phyloP scores from a whole-genome alignment of 1,140 invertebrate genomes.

The Microplitis demolitor region DNA sequence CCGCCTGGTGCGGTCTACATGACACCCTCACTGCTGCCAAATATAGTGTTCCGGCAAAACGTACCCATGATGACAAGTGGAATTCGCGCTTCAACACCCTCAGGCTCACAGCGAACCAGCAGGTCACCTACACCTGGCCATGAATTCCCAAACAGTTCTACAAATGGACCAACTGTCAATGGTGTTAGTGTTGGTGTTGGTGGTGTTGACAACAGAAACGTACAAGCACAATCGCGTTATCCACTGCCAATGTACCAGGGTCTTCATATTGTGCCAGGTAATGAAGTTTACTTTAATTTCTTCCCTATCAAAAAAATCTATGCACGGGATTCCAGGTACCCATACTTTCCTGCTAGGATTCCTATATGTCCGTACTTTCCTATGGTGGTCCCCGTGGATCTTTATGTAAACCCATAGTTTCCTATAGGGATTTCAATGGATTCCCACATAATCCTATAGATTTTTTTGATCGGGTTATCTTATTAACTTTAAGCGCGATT shows the following conservation, averaged over 20 bases:
- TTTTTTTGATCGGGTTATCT: too few relatives aligned
- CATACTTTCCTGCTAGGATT: too few relatives aligned
- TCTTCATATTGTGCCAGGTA: slow-evolving; percentile 59
- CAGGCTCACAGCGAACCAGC: slow-evolving; percentile 54
- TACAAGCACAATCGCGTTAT: slow-evolving; percentile 55
- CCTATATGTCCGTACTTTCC: too few relatives aligned
- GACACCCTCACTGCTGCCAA: slow-evolving; percentile 53
- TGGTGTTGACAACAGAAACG: slow-evolving; percentile 50
- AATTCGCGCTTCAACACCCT: slow-evolving; percentile 54
- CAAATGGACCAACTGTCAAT: not conserved
- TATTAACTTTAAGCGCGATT: too few relatives aligned
- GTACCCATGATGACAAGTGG: slow-evolving; percentile 51
- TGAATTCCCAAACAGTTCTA: slow-evolving; percentile 45
- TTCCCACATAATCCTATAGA: too few relatives aligned
- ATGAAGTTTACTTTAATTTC: too few relatives aligned
- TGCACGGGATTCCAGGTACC: too few relatives aligned
- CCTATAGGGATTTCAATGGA: too few relatives aligned
- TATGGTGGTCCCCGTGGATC: too few relatives aligned
- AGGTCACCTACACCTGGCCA: slow-evolving; percentile 56
- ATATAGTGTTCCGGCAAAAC: slow-evolving; percentile 57
- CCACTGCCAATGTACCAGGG: slow-evolving; percentile 61
- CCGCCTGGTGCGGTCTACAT: slow-evolving; percentile 51
- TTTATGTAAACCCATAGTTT: too few relatives aligned
- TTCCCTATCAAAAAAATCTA: too few relatives aligned
- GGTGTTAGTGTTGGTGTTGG: slow-evolving; percentile 17